phyloP scores from a whole-genome alignment of 2,113 vertebrate genomes.

The Anser cygnoides region DNA sequence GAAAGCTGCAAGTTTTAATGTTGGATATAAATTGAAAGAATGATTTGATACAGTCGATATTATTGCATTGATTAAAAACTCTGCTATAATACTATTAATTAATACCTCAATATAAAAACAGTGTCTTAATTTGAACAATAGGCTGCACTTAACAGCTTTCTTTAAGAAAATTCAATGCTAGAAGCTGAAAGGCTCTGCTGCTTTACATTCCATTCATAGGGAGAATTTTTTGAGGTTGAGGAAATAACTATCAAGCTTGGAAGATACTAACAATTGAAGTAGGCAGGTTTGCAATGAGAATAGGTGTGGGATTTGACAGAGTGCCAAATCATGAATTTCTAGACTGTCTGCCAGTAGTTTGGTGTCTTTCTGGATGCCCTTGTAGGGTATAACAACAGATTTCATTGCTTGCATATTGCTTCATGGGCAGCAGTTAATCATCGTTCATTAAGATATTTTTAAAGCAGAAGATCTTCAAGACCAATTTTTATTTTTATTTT shows the following conservation, averaged over 20 bases:
- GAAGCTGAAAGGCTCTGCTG: not conserved
- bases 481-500: not conserved
- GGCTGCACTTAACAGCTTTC: not conserved
- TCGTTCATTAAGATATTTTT: not conserved
- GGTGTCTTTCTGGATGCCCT: conserved; percentile 64
- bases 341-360: conserved; percentile 46
- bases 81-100: not conserved
- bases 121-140: not conserved
- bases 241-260: not conserved
- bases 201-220: not conserved
- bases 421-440: not conserved
- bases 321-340: conserved; percentile 51
- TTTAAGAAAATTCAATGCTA: not conserved
- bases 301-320: conserved; percentile 54
- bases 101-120: not conserved
- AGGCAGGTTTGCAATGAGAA: conserved; percentile 15
- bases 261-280: not conserved
- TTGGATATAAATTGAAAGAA: not conserved
- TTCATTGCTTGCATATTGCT: not conserved
- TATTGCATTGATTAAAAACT: not conserved
- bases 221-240: not conserved
- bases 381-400: conserved; percentile 37
- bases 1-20: not conserved
- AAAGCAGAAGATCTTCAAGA: not conserved
- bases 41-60: not conserved